Conservation (phyloP, 1,140 invertebrate genomes). For the Battus philenor region DNA sequence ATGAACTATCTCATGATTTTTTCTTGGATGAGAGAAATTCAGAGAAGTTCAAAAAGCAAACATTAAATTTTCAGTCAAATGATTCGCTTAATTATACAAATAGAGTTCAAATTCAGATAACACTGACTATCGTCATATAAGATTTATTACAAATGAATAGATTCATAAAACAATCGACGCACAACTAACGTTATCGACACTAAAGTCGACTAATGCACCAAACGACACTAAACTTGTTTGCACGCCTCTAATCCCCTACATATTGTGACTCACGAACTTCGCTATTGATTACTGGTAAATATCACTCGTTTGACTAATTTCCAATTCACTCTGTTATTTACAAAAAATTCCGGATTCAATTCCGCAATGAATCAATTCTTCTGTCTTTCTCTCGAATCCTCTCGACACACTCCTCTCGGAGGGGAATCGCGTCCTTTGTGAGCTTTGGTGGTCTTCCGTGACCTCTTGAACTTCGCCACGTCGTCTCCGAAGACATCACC, state of each 20-base stretch:
- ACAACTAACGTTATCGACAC: neutral
- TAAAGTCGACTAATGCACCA: neutral
- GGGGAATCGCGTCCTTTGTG: conserved; percentile 77
- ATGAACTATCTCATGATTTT: conserved; percentile 1
- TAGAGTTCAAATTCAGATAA: conserved; percentile 14
- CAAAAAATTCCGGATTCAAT: conserved; percentile 7
- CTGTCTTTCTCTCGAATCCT: conserved; percentile 83
- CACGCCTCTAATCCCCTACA: neutral
- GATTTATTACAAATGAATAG: conserved; percentile 4
- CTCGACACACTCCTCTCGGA: conserved; percentile 79
- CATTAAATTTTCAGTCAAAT: conserved; percentile 4
- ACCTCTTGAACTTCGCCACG: conserved; percentile 93
- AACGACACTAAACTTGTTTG: neutral
- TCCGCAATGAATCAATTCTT: conserved; percentile 49
- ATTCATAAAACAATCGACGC: neutral
- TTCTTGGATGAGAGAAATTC: conserved; percentile 2
- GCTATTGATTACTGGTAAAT: conserved; percentile 2
- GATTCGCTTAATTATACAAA: neutral
- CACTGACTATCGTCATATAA: conserved; percentile 12
- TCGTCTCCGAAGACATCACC: conserved; percentile 99
- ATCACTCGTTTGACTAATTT: conserved; percentile 13
- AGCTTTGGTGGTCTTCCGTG: conserved; percentile 80
- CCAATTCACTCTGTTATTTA: neutral
- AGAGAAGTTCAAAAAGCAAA: conserved; percentile 6
- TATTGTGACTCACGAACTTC: too few relatives aligned